phyloP scores from a whole-genome alignment of 1,140 invertebrate genomes.

The Tetraneura akinire region DNA sequence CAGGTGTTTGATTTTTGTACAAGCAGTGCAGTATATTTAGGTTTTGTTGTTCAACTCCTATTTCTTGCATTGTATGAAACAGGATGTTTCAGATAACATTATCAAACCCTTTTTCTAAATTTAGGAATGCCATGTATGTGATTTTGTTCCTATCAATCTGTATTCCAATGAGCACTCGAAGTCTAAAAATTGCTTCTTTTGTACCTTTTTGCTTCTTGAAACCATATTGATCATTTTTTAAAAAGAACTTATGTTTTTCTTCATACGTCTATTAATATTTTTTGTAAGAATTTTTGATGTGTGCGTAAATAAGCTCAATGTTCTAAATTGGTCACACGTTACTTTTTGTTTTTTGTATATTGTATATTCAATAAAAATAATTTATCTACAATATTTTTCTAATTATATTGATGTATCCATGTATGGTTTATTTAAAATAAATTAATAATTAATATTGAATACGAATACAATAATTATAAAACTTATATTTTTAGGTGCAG shows the following conservation, averaged over 20 bases:
- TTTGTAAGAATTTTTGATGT: not conserved
- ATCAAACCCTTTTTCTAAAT: constrained; percentile 51
- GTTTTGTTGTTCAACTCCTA: constrained; percentile 47
- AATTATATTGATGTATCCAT: too few relatives aligned
- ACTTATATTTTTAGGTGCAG: not conserved
- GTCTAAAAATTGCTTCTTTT: constrained; percentile 33
- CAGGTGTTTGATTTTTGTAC: constrained; percentile 24
- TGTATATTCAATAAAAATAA: too few relatives aligned
- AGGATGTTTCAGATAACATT: constrained; percentile 49
- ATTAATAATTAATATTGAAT: too few relatives aligned
- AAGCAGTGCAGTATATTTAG: constrained; percentile 36
- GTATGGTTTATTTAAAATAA: too few relatives aligned
- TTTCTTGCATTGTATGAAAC: constrained; percentile 49
- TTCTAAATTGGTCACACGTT: not conserved
- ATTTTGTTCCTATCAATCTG: constrained; percentile 48
- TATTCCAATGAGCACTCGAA: constrained; percentile 39
- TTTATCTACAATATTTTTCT: too few relatives aligned
- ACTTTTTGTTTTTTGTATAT: not conserved
- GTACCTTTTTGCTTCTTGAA: not conserved
- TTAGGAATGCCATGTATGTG: constrained; percentile 50
- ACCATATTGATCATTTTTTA: constrained; percentile 1
- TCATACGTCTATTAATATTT: not conserved
- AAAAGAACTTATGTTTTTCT: not conserved
- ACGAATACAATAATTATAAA: too few relatives aligned
- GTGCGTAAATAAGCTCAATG: not conserved